A percentile compares a stretch with the other conserved stretches of the same genome.
phyloP scores from a whole-genome alignment of 2,113 vertebrate species.

The Trematomus loennbergii region DNA sequence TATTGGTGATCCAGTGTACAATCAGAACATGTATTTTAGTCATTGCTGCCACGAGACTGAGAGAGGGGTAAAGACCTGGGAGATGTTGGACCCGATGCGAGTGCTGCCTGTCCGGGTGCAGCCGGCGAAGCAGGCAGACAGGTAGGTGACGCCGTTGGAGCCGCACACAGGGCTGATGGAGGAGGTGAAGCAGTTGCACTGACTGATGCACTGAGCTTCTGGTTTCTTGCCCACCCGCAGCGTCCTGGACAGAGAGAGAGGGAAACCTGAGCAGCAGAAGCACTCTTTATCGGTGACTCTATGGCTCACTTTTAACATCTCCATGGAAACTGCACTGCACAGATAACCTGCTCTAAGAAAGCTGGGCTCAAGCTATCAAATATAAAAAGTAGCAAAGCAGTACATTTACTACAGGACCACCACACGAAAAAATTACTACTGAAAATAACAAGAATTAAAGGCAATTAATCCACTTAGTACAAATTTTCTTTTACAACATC shows the following conservation, averaged over 20 bases:
- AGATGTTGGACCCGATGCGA: not conserved
- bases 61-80: conserved; percentile 65
- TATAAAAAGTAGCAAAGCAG: not conserved
- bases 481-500: no score
- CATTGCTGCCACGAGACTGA: not conserved
- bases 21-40: not conserved
- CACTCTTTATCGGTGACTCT: not conserved
- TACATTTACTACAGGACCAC: not conserved
- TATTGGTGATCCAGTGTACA: not conserved
- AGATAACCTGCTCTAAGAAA: conserved; percentile 14
- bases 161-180: conserved; percentile 97
- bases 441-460: conserved; percentile 2
- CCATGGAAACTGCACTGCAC: conserved; percentile 52
- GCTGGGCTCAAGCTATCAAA: conserved; percentile 1
- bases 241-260: conserved; percentile 82
- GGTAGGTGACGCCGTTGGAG: conserved; percentile 93
- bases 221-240: conserved; percentile 85
- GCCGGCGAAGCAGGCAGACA: conserved; percentile 97
- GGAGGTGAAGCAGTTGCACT: conserved; percentile 95
- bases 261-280: not conserved
- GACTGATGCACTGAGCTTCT: conserved; percentile 90
- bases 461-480: not conserved
- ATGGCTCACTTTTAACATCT: conserved; percentile 46
- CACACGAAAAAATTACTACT: not conserved
- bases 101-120: conserved; percentile 85